Evolutionary conservation across 35 echinoderm and acorn worm species (phyloP), one percentile per base, ranked within the genome.

Genomic region (Patiria miniata): DNA sequence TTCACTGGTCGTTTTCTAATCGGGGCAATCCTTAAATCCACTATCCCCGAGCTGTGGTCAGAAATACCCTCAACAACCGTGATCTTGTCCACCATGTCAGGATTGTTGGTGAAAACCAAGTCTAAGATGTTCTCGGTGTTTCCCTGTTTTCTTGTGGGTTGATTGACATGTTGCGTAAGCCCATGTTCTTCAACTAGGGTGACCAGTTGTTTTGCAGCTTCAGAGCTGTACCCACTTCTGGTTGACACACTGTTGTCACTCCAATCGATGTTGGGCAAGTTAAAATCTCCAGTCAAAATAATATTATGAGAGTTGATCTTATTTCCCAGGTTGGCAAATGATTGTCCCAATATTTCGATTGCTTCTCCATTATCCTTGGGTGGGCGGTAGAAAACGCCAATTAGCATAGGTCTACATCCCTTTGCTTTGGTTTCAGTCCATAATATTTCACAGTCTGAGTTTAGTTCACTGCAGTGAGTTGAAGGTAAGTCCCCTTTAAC

Each of bases 231-330:
- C 10, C 80, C 80, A 51, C 44, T 82, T 52, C 80, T 53, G 26
- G 80, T 44, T 51, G 44, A 26, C 17, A 82, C 44, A 30, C 39
- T 26, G 47, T 82, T 18, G 26, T 82, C 44, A 53, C 33, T 30
- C 80, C 80, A 82, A 53, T 18, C 1, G 28, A 82, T 52, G 33
- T 82, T 82, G 22, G 80, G 80, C 30, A 82, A 34, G 51, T 82
- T 82, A 53, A 82, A 82, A 33, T 82, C 80, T 52, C 80, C 80
- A 30, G 80, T 82, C 40, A 82, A 53, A 53, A 53, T 53, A 12
- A 82, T 30, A 51, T 82, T 82, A 33, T 57, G 40, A 53, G 80
- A 82, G 80, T 82, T 82, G 21, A 82, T 82, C 33, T 82, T 82
- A 53, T 82, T 53, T 34, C 80, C 80, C 12, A 82, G 18, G 33